Percentiles rank a stretch among this genome's conserved stretches.
Evolutionary conservation across 2,888 invertebrate genomes (phyloP).

Genomic region (Stenotaenia linearis): DNA sequence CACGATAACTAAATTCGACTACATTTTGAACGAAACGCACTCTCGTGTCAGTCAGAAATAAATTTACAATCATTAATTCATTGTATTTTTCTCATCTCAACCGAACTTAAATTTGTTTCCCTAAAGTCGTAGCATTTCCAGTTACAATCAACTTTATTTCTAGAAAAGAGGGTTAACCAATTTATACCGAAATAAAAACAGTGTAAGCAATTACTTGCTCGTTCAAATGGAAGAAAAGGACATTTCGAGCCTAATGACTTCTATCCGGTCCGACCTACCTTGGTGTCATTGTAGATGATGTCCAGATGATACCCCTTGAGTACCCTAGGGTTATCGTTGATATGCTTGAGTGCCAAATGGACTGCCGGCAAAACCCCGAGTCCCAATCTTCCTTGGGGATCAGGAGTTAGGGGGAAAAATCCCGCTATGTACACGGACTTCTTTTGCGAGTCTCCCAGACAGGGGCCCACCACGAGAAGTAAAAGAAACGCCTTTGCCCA

Average conservation of each 20-base stretch:
- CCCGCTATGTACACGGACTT: slow-evolving; percentile 71
- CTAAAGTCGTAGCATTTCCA: background rate
- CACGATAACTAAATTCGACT: too few relatives aligned
- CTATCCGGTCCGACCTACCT: slow-evolving; percentile 57
- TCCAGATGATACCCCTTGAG: slow-evolving; percentile 82
- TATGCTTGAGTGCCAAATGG: slow-evolving; percentile 85
- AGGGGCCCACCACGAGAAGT: background rate
- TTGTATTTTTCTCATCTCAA: background rate
- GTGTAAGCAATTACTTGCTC: background rate
- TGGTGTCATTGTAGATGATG: slow-evolving; percentile 95
- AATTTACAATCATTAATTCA: too few relatives aligned
- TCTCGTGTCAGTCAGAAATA: too few relatives aligned
- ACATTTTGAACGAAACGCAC: too few relatives aligned
- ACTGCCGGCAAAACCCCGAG: slow-evolving; percentile 98
- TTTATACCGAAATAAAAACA: background rate
- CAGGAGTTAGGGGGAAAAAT: slow-evolving; percentile 81
- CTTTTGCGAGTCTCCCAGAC: background rate
- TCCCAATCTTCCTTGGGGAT: slow-evolving; percentile 64
- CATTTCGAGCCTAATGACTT: background rate
- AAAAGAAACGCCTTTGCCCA: background rate
- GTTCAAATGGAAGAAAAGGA: background rate
- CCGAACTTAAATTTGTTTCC: background rate
- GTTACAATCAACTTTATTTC: background rate
- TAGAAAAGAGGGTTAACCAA: background rate
- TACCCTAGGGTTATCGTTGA: slow-evolving; percentile 81